These are phyloP conservation scores for Addax nasomaculatus DNA, from an alignment of 2,113 vertebrate genomes.

Conservation along the genomic window DNA sequence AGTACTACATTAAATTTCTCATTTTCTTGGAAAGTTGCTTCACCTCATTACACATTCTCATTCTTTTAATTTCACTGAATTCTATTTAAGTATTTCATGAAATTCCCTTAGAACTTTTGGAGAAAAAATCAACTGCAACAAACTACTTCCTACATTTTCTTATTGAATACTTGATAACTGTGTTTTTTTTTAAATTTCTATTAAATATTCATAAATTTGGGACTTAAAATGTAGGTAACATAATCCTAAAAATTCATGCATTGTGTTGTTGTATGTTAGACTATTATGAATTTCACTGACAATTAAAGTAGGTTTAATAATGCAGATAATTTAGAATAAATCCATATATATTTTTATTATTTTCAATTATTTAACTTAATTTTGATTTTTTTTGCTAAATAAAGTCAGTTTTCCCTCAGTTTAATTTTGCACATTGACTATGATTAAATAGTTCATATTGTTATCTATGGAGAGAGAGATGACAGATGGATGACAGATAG, in stretches of 20 bases:
- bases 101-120: background rate
- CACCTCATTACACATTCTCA: background rate
- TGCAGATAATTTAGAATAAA: background rate
- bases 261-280: background rate
- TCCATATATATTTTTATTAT: background rate
- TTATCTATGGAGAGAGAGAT: background rate
- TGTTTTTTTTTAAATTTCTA: background rate
- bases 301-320: background rate
- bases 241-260: background rate
- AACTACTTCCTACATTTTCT: background rate
- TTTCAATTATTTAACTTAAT: background rate
- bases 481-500: background rate
- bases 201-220: background rate
- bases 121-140: background rate
- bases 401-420: background rate
- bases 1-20: background rate
- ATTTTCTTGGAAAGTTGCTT: background rate
- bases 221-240: background rate
- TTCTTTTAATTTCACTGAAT: background rate
- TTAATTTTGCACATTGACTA: background rate
- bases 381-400: background rate
- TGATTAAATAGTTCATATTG: background rate
- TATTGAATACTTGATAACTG: conserved; percentile 4
- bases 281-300: background rate
- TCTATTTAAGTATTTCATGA: background rate